Evolutionary conservation across 2,797 vertebrate genomes (phyloP), one percentile per base, ranked within the genome.

Genomic region (Myotis planiceps): DNA sequence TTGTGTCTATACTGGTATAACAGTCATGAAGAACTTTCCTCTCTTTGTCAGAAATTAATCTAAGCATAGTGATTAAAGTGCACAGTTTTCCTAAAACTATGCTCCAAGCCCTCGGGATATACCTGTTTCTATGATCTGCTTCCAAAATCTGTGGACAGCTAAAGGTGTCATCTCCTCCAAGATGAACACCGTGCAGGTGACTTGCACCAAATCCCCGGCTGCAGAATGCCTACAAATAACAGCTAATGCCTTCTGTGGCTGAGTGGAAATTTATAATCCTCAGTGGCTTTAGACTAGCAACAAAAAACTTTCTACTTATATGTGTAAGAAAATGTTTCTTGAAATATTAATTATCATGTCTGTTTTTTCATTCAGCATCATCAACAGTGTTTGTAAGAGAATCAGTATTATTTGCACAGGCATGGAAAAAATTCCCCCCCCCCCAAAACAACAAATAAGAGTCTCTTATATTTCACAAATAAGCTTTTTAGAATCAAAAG

Each of bases 81-180:
- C 3, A 92, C 3, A 34, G 21, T 90, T 89, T 93, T 82, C 27
- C 80, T 89, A 75, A 92, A 95, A 81, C 27, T 85, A 34, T 47
- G 3, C 23, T 84, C 29, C n/a, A 82, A 69, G 19, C 9, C 9
- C 19, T 53, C 0, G n/a, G 32, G 2, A 14, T 72, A 25, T 63
- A 81, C 78, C 27, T 53, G 27, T 55, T 88, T 88, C 55, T 63
- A 12, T 60, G 51, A 78, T 9, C 47, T 89, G 37, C 14, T 58
- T 86, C 42, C 55, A 63, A 45, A 53, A 74, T 72, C 53, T 72
- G 3, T 63, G 21, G 37, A 47, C 29, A 88, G 25, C 10, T 27
- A 15, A 82, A 63, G 8, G 5, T 32, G 5, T 9, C 34, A 42
- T 60, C 10, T 94, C n/a, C 55, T 66, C 58, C 55, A 72, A 53